Conservation (phyloP, 2,113 vertebrate species). For the Suncus etruscus region DNA sequence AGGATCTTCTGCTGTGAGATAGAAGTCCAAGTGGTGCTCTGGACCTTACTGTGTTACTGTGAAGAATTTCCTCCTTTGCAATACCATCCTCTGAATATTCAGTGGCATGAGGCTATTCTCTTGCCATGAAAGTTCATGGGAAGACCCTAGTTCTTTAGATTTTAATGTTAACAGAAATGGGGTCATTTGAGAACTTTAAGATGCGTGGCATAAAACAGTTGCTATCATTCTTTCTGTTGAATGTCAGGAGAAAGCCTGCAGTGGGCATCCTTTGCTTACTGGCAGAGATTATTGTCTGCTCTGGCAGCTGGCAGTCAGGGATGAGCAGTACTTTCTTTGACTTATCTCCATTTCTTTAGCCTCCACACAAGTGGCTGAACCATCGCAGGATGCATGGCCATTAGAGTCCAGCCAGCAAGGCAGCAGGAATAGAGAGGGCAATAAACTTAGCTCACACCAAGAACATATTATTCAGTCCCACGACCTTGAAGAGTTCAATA, state of each 20-base stretch:
- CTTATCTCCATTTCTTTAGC: fast-evolving
- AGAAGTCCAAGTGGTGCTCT: not conserved
- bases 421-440: not conserved
- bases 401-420: too few species aligned
- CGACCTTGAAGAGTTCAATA: not conserved
- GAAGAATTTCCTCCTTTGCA: not conserved
- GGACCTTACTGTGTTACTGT: fast-evolving
- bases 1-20: not conserved
- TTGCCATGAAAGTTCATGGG: not conserved
- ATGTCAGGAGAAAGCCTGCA: too few species aligned
- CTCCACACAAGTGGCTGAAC: too few species aligned
- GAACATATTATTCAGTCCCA: not conserved
- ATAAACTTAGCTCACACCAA: fast-evolving
- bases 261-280: fast-evolving
- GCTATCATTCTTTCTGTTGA: not conserved
- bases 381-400: too few species aligned
- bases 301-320: too few species aligned
- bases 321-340: not conserved
- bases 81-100: not conserved
- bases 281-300: too few species aligned
- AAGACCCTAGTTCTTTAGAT: not conserved
- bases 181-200: not conserved
- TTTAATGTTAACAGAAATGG: not conserved
- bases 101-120: not conserved
- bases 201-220: not conserved